Evolutionary conservation across 37 sponge, comb jelly and placozoan genomes (phyloP), one percentile per base, ranked within the genome.

Genomic region (Tethya wilhelma): DNA sequence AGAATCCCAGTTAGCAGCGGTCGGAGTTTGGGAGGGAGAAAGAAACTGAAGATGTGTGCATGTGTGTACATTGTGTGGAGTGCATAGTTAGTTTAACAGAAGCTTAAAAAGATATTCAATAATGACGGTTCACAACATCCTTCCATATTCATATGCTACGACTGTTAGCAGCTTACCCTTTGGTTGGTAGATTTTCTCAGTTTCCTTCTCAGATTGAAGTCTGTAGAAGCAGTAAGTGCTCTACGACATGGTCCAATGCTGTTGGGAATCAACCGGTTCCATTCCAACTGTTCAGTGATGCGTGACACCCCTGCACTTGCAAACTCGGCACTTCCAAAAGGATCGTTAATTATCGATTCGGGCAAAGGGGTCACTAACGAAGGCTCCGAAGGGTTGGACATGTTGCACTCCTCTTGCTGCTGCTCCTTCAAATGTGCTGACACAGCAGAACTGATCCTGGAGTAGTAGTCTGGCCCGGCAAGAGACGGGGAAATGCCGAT

Each of bases 181-280:
- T 69, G 41, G 32, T 19, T n/a, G n/a, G n/a, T 81, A 20, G 44
- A 42, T 59, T 76, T 77, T 70, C 70, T 78, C 25, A 84, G 55
- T 67, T 58, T 84, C n/a, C 78, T 80, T 53, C 86, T 53, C 17
- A 86, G 33, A 19, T 49, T 58, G 60, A 44, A 79, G 67, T 91
- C 87, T 17, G 33, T 75, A 23, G 71, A 69, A 25, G 92, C 80
- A 19, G 83, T 79, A 1, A 91, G 46, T 23, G 92, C 83, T 73
- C 77, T 56, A 1, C 90, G 65, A 53, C 80, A 67, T 8, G 60
- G 58, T 2, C 76, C 62, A 31, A 80, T 32, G 37, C 77, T 59
- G 19, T n/a, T 29, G 22, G 26, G 28, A 26, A 67, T 45, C n/a
- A 34, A 17, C 3, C 32, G 34, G 38, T 53, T 49, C 84, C 41